Percentiles rank a stretch among this genome's conserved stretches.
These are phyloP conservation scores for Pongo abelii DNA, from an alignment of 2,113 vertebrate species.

Conservation along the genomic window DNA sequence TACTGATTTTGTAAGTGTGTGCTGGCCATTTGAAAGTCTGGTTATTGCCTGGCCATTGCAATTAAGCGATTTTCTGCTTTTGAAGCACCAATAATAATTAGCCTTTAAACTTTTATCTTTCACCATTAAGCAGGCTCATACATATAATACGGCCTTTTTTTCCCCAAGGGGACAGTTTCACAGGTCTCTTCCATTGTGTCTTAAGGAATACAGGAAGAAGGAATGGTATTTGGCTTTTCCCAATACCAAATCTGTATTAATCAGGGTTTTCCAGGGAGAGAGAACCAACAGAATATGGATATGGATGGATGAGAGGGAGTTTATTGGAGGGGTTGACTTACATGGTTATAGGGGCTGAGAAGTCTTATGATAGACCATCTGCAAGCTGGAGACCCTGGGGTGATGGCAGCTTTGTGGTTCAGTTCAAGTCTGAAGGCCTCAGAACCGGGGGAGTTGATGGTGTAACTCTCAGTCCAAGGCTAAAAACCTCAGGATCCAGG, in stretches of 20 bases:
- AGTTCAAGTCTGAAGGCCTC: not conserved
- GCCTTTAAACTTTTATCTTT: not conserved
- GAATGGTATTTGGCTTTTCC: not conserved
- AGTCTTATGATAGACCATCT: not conserved
- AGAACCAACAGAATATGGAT: not conserved
- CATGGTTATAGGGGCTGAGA: not conserved
- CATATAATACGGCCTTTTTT: not conserved
- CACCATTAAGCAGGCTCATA: not conserved
- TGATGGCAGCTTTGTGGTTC: not conserved
- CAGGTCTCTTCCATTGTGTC: not conserved
- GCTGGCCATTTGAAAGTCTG: not conserved
- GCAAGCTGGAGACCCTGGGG: not conserved
- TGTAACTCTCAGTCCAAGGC: not conserved
- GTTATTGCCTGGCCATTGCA: not conserved
- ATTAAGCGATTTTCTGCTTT: not conserved
- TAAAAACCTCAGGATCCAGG: not conserved
- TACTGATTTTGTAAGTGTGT: not conserved
- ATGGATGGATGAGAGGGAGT: not conserved
- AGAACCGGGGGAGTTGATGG: not conserved
- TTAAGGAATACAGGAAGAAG: not conserved
- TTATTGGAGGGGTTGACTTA: not conserved
- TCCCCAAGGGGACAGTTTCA: not conserved
- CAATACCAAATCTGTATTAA: not conserved
- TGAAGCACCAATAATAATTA: not conserved
- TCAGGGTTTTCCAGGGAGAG: not conserved